phyloP scores from a whole-genome alignment of 2,113 vertebrate genomes.

The Chrysemys picta region DNA sequence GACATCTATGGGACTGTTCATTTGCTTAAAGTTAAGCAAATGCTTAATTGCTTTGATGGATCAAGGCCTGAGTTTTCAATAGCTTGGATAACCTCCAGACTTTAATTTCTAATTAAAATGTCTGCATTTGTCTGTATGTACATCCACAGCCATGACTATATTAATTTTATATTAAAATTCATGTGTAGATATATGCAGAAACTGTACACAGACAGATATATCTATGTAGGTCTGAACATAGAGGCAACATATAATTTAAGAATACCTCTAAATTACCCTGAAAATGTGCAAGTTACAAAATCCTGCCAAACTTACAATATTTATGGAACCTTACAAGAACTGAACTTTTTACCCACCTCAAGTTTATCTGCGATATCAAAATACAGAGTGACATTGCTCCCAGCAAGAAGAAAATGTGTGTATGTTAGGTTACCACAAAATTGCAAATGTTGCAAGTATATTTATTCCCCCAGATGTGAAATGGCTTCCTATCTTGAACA shows the following conservation, averaged over 20 bases:
- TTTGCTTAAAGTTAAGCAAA: not conserved
- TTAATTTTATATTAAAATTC: not conserved
- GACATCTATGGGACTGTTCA: fast-evolving
- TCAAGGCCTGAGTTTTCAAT: not conserved
- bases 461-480: not conserved
- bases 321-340: not conserved
- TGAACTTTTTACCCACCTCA: not conserved
- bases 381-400: not conserved
- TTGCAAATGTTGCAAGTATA: not conserved
- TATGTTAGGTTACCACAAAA: conserved; percentile 10
- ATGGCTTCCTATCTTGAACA: conserved; percentile 26
- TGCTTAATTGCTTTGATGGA: not conserved
- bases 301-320: not conserved
- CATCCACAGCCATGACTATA: not conserved
- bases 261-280: not conserved
- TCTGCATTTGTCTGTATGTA: not conserved
- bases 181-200: not conserved
- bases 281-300: not conserved
- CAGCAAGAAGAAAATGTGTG: not conserved
- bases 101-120: not conserved
- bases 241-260: not conserved
- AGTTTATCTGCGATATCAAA: not conserved
- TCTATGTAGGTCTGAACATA: not conserved
- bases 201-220: fast-evolving
- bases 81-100: not conserved